phyloP scores from a whole-genome alignment of 2,888 invertebrate genomes.

The Caenorhabditis plicata region DNA sequence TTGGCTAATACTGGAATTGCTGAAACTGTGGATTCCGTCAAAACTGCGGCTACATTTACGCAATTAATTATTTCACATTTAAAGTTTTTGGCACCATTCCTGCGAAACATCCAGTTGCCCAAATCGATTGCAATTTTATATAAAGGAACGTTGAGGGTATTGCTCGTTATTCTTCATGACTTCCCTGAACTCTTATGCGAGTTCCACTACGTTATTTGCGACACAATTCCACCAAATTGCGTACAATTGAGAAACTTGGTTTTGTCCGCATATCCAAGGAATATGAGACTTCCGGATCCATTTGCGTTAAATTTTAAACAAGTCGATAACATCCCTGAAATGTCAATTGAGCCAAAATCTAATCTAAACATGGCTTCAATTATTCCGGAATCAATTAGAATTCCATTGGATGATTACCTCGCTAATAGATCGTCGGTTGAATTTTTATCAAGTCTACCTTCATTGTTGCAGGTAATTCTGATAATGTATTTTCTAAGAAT shows the following conservation, averaged over 20 bases:
- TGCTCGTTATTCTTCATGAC: conserved; percentile 92
- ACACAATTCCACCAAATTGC: conserved; percentile 97
- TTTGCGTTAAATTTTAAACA: conserved; percentile 91
- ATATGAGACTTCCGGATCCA: conserved; percentile 96
- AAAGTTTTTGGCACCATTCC: conserved; percentile 92
- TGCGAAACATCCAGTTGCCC: conserved; percentile 92
- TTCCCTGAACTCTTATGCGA: conserved; percentile 99
- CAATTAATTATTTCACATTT: conserved; percentile 92
- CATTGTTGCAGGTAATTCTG: conserved; percentile 67
- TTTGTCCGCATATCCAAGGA: conserved; percentile 92
- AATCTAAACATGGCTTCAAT: conserved; percentile 55
- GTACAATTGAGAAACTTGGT: conserved; percentile 97
- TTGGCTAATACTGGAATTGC: conserved; percentile 39
- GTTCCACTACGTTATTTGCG: conserved; percentile 97
- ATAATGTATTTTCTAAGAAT: conserved; percentile 4
- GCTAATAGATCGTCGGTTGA: conserved; percentile 72
- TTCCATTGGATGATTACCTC: conserved; percentile 90
- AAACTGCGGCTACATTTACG: conserved; percentile 77
- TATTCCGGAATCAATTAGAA: conserved; percentile 53
- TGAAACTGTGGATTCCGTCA: conserved; percentile 32
- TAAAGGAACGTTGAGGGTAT: conserved; percentile 77
- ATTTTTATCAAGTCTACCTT: conserved; percentile 69
- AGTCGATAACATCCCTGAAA: conserved; percentile 64
- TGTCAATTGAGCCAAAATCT: conserved; percentile 61
- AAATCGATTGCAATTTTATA: conserved; percentile 90